phyloP scores from a whole-genome alignment of 2,888 invertebrate genomes.

The Coelinius sp. region DNA sequence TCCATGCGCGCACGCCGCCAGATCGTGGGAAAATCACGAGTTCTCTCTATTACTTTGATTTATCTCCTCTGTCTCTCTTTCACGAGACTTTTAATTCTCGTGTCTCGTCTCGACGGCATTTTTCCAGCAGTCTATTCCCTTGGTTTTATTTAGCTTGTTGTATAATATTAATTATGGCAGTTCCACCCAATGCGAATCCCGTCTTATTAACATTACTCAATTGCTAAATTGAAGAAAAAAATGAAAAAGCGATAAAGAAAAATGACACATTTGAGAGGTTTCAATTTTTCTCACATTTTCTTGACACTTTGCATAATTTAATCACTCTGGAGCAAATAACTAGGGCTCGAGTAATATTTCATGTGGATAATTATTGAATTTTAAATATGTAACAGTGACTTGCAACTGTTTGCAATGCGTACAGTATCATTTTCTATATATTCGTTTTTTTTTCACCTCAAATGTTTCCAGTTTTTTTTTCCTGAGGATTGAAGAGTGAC shows the following conservation, averaged over 20 bases:
- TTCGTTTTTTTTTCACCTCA: background rate
- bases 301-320: background rate
- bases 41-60: constrained; percentile 25
- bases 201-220: constrained; percentile 10
- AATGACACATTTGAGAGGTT: background rate
- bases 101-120: constrained; percentile 17
- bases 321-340: constrained; percentile 2
- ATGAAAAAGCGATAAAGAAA: background rate
- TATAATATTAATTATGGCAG: background rate
- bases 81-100: constrained; percentile 28
- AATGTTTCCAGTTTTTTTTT: background rate
- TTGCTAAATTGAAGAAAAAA: constrained; percentile 24
- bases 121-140: background rate
- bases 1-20: constrained; percentile 33
- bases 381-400: constrained; percentile 35
- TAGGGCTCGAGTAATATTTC: constrained; percentile 28
- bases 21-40: constrained; percentile 48
- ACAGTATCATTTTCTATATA: constrained; percentile 1
- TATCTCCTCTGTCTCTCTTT: constrained; percentile 24
- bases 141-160: background rate
- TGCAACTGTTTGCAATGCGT: constrained; percentile 12
- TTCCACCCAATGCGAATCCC: constrained; percentile 25
- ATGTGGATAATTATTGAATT: constrained; percentile 36
- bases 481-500: background rate
- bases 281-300: background rate